Percentiles rank a stretch among this genome's conserved stretches.
These are phyloP conservation scores for Drosophila sechellia DNA, from an alignment of 1,140 invertebrate genomes.

Conservation along the genomic window DNA sequence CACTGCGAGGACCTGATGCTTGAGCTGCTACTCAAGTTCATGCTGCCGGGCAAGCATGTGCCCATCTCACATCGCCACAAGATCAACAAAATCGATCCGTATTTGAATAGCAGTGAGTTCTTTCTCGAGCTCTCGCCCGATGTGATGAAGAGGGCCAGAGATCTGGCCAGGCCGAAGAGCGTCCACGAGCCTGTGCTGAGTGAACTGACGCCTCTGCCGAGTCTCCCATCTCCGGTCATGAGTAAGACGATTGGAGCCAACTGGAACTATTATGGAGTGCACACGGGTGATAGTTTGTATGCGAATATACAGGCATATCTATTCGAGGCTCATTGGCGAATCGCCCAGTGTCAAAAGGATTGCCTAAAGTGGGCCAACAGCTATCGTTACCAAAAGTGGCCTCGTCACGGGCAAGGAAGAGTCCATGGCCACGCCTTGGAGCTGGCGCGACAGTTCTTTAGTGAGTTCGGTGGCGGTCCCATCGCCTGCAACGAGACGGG, in stretches of 20 bases:
- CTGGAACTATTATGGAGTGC: conserved; percentile 86
- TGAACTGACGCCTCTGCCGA: conserved; percentile 35
- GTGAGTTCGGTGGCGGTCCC: conserved; percentile 58
- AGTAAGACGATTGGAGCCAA: conserved; percentile 84
- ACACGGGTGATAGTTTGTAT: conserved; percentile 87
- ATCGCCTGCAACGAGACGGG: conserved; percentile 27
- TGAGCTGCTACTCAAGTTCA: conserved; percentile 94
- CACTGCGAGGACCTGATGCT: conserved; percentile 99
- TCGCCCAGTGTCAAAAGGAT: conserved; percentile 89
- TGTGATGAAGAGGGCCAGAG: conserved; percentile 79
- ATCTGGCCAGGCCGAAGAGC: conserved; percentile 73
- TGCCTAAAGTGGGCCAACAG: conserved; percentile 89
- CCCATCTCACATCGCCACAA: conserved; percentile 92
- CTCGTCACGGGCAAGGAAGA: conserved; percentile 56
- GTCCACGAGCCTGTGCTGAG: conserved; percentile 37
- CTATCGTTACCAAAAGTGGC: conserved; percentile 83
- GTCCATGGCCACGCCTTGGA: conserved; percentile 71
- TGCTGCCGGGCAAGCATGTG: conserved; percentile 95
- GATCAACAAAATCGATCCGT: conserved; percentile 91
- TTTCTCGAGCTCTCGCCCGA: conserved; percentile 93
- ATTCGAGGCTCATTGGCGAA: conserved; percentile 91
- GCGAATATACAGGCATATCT: conserved; percentile 93
- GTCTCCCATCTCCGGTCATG: conserved; percentile 70
- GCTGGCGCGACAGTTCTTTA: conserved; percentile 78
- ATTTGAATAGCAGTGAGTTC: conserved; percentile 92